Evolutionary conservation across 2,888 invertebrate species (phyloP).

Genomic region (Ischnura elegans): DNA sequence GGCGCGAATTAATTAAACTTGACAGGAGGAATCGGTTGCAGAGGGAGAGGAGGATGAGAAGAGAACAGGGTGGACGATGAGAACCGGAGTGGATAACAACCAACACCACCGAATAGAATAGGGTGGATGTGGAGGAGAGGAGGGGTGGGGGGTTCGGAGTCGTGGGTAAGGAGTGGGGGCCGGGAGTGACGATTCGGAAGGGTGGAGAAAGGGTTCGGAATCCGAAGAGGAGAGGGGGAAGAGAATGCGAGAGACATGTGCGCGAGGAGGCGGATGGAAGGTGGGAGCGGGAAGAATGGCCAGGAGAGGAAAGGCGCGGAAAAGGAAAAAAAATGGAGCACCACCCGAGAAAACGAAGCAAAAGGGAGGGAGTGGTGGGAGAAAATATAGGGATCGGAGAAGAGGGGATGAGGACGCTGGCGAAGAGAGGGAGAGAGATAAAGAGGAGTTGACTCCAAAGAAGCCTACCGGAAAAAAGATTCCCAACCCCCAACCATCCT

Average conservation of each 20-base stretch:
- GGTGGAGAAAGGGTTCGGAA: not conserved
- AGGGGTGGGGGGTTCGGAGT: too few relatives aligned
- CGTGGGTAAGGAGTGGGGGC: too few relatives aligned
- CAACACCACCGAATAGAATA: not conserved
- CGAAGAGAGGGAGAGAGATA: conserved; percentile 5
- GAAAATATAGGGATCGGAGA: not conserved
- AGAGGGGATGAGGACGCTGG: conserved; percentile 8
- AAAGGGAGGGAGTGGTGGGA: not conserved
- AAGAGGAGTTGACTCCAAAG: conserved; percentile 54
- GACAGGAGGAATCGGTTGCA: too few relatives aligned
- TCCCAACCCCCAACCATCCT: not conserved
- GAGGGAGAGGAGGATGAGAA: too few relatives aligned
- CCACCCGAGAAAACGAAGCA: not conserved
- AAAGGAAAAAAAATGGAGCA: not conserved
- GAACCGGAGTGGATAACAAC: conserved; percentile 21
- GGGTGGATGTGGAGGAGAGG: not conserved
- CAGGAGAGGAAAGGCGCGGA: not conserved
- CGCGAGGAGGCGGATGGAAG: not conserved
- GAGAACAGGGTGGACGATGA: not conserved
- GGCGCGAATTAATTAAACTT: too few relatives aligned
- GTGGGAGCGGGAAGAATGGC: not conserved
- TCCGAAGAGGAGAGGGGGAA: too few relatives aligned
- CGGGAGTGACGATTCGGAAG: too few relatives aligned
- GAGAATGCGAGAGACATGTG: not conserved
- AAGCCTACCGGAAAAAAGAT: conserved; percentile 65